These are phyloP conservation scores for Myathropa florea DNA, from an alignment of 2,888 invertebrate genomes.

Conservation along the genomic window DNA sequence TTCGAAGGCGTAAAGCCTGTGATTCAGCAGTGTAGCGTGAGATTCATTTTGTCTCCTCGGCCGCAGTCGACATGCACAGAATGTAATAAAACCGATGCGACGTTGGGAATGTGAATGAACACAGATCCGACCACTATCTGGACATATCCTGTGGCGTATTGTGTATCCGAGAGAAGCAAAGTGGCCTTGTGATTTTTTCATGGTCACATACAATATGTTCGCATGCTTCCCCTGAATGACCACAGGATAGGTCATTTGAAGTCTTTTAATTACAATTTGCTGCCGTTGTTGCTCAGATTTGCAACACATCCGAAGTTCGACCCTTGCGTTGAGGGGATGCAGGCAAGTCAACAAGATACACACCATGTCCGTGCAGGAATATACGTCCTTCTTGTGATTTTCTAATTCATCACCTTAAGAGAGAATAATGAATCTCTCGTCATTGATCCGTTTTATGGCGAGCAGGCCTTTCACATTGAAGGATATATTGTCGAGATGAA, in stretches of 20 bases:
- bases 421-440: background rate
- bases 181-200: background rate
- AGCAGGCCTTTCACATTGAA: too few species aligned
- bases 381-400: background rate
- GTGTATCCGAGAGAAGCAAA: background rate
- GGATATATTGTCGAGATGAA: background rate
- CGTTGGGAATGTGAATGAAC: conserved; percentile 29
- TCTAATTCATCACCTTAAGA: background rate
- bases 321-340: background rate
- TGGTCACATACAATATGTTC: background rate
- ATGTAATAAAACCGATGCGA: conserved; percentile 24
- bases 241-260: background rate
- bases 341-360: background rate
- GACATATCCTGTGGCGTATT: background rate
- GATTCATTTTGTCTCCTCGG: background rate
- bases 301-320: background rate
- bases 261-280: conserved; percentile 13
- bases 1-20: background rate
- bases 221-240: background rate
- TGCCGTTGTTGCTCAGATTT: background rate
- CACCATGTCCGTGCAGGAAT: too few species aligned
- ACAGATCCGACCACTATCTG: background rate
- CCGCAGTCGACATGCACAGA: conserved; percentile 21
- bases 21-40: background rate
- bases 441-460: background rate